These are phyloP conservation scores for Pachyrhynchus sulphureomaculatus DNA, from an alignment of 1,140 invertebrate genomes.

Conservation along the genomic window DNA sequence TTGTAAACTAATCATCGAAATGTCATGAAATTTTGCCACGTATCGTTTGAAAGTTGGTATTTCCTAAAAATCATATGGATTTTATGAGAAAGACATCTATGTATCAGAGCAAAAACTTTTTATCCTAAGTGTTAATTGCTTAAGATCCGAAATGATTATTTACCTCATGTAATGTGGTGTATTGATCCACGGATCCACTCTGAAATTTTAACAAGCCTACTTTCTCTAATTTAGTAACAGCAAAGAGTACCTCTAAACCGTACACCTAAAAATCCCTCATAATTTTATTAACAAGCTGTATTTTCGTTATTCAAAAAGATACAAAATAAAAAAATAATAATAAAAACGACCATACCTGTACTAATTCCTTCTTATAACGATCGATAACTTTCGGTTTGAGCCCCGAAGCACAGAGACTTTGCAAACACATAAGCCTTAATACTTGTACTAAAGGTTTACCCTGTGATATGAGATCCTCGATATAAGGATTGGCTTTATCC, in stretches of 20 bases:
- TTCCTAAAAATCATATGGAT: too few relatives aligned
- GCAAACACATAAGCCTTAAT: conserved; percentile 84
- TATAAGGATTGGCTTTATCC: conserved; percentile 83
- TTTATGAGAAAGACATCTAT: too few relatives aligned
- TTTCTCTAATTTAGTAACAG: conserved; percentile 85
- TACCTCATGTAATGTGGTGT: conserved; percentile 70
- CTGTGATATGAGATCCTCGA: conserved; percentile 89
- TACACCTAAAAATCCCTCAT: conserved; percentile 77
- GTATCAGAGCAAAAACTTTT: too few relatives aligned
- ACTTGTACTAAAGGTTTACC: conserved; percentile 81
- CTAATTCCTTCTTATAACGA: conserved; percentile 89
- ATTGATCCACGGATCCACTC: conserved; percentile 66
- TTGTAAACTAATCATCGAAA: too few relatives aligned
- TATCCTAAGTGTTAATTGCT: too few relatives aligned
- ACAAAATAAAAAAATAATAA: too few relatives aligned
- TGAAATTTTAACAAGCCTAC: conserved; percentile 77
- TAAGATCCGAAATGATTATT: neutral
- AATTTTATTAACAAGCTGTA: too few relatives aligned
- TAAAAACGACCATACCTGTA: too few relatives aligned
- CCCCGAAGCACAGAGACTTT: conserved; percentile 84
- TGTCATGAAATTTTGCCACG: too few relatives aligned
- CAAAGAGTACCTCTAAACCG: conserved; percentile 82
- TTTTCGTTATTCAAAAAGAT: too few relatives aligned
- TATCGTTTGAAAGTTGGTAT: too few relatives aligned
- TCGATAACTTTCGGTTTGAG: conserved; percentile 88